phyloP scores from a whole-genome alignment of 2,888 invertebrate species.

The Doris montereyensis region DNA sequence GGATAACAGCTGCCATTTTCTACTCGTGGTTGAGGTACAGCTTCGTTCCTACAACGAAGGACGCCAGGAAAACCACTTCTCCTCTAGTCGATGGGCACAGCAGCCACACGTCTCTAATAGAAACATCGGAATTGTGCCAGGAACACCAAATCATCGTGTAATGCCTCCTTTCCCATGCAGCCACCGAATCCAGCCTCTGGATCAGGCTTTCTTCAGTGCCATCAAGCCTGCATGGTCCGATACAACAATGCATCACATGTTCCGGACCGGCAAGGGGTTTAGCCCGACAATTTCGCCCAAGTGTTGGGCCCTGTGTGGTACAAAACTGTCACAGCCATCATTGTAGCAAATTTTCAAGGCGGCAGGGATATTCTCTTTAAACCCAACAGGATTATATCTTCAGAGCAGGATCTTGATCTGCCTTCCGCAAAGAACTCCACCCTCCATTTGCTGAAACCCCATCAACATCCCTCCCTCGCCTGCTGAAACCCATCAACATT shows the following conservation, averaged over 20 bases:
- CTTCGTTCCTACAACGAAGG: neutral
- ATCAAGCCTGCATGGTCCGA: constrained; percentile 44
- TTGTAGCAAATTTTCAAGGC: neutral
- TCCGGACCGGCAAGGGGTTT: constrained; percentile 38
- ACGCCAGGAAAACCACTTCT: neutral
- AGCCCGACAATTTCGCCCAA: constrained; percentile 40
- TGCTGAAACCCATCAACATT: too few species aligned
- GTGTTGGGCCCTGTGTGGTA: constrained; percentile 43
- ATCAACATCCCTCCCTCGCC: too few species aligned
- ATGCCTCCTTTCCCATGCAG: constrained; percentile 44
- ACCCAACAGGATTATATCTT: neutral
- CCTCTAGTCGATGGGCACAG: neutral
- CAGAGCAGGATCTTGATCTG: neutral
- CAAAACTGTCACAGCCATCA: constrained; percentile 20
- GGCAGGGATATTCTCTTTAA: neutral
- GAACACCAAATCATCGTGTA: constrained; percentile 41
- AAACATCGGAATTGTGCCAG: constrained; percentile 35
- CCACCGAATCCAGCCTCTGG: constrained; percentile 46
- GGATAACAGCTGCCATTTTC: constrained; percentile 17
- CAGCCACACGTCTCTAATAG: neutral
- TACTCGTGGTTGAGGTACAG: neutral
- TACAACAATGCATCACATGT: constrained; percentile 38
- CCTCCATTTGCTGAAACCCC: neutral
- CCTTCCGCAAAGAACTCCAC: neutral
- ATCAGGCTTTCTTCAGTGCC: constrained; percentile 41